These are phyloP conservation scores for Lonchura striata DNA, from an alignment of 2,113 vertebrate genomes.

Conservation along the genomic window DNA sequence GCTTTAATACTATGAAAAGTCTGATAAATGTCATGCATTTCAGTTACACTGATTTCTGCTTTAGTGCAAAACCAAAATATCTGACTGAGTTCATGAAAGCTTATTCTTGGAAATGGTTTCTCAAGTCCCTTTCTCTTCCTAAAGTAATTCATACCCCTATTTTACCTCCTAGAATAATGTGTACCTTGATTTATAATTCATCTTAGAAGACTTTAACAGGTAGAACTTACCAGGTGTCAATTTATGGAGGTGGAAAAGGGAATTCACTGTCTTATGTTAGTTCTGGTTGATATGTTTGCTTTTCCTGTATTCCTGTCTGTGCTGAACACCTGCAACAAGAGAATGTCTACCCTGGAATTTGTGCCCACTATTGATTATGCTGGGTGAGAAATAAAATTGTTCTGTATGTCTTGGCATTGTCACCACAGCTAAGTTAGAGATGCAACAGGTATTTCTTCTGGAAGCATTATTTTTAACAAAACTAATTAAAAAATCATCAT, in stretches of 20 bases:
- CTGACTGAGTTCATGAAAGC: neutral
- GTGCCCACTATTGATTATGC: neutral
- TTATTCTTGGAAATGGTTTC: neutral
- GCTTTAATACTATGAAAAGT: neutral
- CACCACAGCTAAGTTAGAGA: neutral
- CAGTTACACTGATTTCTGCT: neutral
- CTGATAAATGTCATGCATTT: neutral
- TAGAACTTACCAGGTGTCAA: neutral
- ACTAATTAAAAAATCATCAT: neutral
- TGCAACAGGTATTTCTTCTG: neutral
- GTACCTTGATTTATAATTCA: neutral
- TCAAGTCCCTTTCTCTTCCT: neutral
- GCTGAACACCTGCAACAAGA: neutral
- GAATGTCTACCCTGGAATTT: neutral
- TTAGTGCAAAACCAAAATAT: neutral
- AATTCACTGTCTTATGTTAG: neutral
- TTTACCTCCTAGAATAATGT: neutral
- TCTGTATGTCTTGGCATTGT: neutral
- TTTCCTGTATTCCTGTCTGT: neutral
- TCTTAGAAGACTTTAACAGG: neutral
- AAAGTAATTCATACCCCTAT: neutral
- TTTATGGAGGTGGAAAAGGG: neutral
- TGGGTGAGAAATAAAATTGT: neutral
- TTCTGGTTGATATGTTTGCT: neutral
- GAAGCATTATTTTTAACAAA: neutral